These are phyloP conservation scores for Psammodynastes pulverulentus DNA, from an alignment of 2,113 vertebrate genomes.

Conservation along the genomic window DNA sequence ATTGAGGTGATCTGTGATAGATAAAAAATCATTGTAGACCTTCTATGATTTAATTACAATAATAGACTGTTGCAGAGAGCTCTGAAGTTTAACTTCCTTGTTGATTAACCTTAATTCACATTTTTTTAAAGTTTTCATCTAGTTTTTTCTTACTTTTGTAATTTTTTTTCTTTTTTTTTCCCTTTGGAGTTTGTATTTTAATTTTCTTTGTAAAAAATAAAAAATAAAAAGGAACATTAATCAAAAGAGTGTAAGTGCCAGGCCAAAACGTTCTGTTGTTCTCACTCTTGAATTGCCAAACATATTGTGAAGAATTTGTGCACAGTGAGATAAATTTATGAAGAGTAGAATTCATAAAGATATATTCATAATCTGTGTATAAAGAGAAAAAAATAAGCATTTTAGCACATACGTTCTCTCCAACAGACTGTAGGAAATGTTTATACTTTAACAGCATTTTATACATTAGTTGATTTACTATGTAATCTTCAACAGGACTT, in stretches of 20 bases:
- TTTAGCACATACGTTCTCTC: neutral
- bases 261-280: neutral
- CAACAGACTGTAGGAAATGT: neutral
- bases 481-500: neutral
- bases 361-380: neutral
- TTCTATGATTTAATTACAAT: neutral
- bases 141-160: neutral
- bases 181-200: neutral
- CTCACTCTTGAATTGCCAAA: neutral
- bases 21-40: neutral
- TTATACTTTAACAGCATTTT: neutral
- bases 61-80: neutral
- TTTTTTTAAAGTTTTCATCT: neutral
- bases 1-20: neutral
- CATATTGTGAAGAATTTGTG: neutral
- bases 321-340: neutral
- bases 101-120: neutral
- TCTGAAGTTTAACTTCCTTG: neutral
- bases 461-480: neutral
- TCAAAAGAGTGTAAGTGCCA: neutral
- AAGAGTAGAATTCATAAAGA: neutral
- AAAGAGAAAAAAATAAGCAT: neutral
- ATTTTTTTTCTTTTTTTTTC: neutral
- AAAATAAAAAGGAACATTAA: neutral
- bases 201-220: neutral